Percentiles rank a stretch among this genome's conserved stretches.
phyloP scores from a whole-genome alignment of 2,797 vertebrate species.

The Ctenosaura bakeri region DNA sequence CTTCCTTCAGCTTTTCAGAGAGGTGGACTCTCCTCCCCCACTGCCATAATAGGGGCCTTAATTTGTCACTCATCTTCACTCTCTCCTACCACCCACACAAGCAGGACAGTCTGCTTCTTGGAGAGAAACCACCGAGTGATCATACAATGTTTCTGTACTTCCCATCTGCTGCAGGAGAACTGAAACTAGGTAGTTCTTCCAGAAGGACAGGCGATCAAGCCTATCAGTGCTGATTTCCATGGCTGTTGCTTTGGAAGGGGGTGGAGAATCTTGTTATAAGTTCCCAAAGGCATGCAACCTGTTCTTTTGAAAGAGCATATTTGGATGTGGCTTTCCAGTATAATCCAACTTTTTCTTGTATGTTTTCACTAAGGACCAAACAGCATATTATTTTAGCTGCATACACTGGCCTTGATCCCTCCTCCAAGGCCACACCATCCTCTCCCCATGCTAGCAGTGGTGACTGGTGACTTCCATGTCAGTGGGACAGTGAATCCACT shows the following conservation, averaged over 20 bases:
- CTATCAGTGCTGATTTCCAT: background rate
- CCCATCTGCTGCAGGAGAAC: background rate
- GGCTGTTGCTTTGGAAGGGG: background rate
- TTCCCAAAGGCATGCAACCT: background rate
- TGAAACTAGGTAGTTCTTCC: background rate
- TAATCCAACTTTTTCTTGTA: background rate
- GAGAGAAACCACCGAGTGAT: background rate
- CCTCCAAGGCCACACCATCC: background rate
- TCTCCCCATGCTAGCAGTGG: background rate
- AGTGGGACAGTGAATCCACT: no score
- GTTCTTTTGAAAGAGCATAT: background rate
- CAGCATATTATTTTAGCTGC: background rate
- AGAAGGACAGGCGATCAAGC: background rate
- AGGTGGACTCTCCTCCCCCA: background rate
- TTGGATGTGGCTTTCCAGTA: background rate
- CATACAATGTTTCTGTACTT: background rate
- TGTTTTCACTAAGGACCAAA: background rate
- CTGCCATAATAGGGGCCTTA: background rate
- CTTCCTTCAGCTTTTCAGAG: conserved; percentile 24
- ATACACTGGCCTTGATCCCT: background rate
- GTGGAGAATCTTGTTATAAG: background rate
- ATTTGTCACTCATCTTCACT: background rate
- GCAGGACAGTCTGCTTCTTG: background rate
- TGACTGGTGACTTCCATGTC: no score
- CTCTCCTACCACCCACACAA: no score